Evolutionary conservation across 2,888 invertebrate species (phyloP).

Genomic region (Lasiommata megera): DNA sequence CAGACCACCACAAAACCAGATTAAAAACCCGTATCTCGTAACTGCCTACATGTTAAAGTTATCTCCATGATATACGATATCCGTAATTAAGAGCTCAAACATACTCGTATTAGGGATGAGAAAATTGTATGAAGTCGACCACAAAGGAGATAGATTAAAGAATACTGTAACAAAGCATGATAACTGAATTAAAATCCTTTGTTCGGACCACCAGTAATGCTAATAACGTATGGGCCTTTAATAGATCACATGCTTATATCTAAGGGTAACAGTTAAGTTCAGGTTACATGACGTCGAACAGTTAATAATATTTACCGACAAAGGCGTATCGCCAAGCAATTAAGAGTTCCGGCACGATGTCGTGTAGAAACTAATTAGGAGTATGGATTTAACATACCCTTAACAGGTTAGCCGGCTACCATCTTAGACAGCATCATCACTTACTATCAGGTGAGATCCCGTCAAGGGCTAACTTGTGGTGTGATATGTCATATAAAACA

Average conservation of each 20-base stretch:
- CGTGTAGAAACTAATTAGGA: no score
- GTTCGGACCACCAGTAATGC: slow-evolving; percentile 52
- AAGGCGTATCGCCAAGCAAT: no score
- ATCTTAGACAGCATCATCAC: no score
- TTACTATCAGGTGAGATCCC: no score
- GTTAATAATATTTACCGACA: neutral
- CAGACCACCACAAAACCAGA: no score
- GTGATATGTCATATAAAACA: no score
- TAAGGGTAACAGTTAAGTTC: slow-evolving; percentile 14
- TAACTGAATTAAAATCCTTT: slow-evolving; percentile 73
- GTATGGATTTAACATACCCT: no score
- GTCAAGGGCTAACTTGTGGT: no score
- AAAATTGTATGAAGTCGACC: slow-evolving; percentile 55
- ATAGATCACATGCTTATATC: slow-evolving; percentile 52
- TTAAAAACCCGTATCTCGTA: no score
- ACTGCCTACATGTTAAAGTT: no score
- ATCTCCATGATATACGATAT: slow-evolving; percentile 33
- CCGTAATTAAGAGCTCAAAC: slow-evolving; percentile 48
- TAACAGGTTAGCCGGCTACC: no score
- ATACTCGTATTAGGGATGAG: slow-evolving; percentile 51
- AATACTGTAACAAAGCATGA: slow-evolving; percentile 64
- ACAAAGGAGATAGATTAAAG: slow-evolving; percentile 63
- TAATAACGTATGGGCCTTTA: slow-evolving; percentile 51
- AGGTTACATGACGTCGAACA: neutral
- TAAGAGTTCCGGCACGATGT: no score